These are phyloP conservation scores for Sarcophaga peregrina DNA, from an alignment of 1,140 invertebrate species.

Conservation along the genomic window DNA sequence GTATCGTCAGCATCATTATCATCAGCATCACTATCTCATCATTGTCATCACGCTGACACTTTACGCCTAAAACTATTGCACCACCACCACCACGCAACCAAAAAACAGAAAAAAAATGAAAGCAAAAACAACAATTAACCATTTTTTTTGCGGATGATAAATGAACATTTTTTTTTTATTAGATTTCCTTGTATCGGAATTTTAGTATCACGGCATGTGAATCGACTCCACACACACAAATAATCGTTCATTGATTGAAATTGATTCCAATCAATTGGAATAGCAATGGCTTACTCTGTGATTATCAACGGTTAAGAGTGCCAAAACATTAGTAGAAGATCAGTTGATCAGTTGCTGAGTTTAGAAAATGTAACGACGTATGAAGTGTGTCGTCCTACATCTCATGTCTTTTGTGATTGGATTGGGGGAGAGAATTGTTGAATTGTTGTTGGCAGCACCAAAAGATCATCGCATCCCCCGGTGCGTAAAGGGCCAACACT, in stretches of 20 bases:
- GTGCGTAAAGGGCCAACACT: background rate
- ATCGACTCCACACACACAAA: constrained; percentile 18
- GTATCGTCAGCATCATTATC: background rate
- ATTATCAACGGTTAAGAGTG: background rate
- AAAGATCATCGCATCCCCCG: background rate
- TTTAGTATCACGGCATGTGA: background rate
- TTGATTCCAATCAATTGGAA: constrained; percentile 2
- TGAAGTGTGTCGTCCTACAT: constrained; percentile 3
- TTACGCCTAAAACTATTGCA: background rate
- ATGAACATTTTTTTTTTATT: background rate
- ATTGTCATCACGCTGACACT: constrained; percentile 39
- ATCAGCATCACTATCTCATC: background rate
- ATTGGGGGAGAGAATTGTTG: background rate
- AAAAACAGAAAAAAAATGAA: background rate
- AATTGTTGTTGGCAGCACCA: constrained; percentile 1
- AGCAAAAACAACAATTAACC: background rate
- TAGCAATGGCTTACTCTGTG: background rate
- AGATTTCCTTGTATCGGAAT: background rate
- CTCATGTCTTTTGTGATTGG: no score
- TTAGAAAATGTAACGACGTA: background rate
- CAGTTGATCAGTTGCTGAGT: constrained; percentile 9
- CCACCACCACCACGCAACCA: background rate
- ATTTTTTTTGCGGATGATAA: constrained; percentile 37
- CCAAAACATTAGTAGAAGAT: background rate
- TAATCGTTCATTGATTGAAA: no score